These are phyloP conservation scores for Psittacula cyanocephala DNA, from an alignment of 2,113 vertebrate species.

Conservation along the genomic window DNA sequence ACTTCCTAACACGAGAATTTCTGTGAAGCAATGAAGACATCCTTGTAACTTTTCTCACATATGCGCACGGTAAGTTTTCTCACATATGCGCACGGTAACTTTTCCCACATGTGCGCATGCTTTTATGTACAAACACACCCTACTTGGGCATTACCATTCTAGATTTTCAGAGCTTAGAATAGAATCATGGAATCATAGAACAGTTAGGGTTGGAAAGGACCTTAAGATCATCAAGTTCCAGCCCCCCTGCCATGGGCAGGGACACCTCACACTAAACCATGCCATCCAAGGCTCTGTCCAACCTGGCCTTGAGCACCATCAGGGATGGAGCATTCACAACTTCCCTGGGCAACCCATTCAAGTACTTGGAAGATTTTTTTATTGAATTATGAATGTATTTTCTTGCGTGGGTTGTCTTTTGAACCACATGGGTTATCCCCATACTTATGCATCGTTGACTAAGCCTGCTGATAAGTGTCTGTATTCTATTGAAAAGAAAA, in stretches of 20 bases:
- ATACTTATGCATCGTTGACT: neutral
- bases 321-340: too few species aligned
- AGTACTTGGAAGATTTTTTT: neutral
- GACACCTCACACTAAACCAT: too few species aligned
- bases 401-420: neutral
- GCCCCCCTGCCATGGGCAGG: too few species aligned
- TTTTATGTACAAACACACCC: neutral
- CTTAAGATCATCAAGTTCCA: too few species aligned
- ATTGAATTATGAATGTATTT: neutral
- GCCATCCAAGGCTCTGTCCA: too few species aligned
- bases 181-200: too few species aligned
- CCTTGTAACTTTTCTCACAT: neutral
- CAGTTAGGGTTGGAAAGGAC: too few species aligned
- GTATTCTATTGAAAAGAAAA: neutral
- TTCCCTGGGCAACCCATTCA: too few species aligned
- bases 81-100: neutral
- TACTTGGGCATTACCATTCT: too few species aligned
- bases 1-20: neutral
- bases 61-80: neutral
- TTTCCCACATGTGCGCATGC: fast-evolving
- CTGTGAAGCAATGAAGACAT: neutral
- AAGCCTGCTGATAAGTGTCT: neutral
- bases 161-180: too few species aligned
- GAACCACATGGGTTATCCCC: neutral
- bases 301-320: too few species aligned